These are phyloP conservation scores for Gambelia wislizenii DNA, from an alignment of 2,797 vertebrate genomes.

Conservation along the genomic window DNA sequence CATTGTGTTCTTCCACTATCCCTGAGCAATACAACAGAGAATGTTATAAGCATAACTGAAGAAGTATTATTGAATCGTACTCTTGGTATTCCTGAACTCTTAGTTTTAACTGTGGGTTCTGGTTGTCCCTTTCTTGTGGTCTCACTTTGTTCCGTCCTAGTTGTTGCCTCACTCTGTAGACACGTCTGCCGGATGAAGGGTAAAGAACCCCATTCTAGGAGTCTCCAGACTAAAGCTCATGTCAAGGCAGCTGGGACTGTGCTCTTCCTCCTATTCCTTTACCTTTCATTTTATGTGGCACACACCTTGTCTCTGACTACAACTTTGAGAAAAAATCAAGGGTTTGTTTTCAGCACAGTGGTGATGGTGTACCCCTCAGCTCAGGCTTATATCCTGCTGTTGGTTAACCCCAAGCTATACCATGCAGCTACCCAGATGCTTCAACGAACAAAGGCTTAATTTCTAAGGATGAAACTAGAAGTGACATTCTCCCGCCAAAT, in stretches of 20 bases:
- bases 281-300: neutral
- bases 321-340: neutral
- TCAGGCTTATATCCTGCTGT: neutral
- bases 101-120: neutral
- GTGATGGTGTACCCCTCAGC: neutral
- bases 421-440: neutral
- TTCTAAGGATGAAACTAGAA: neutral
- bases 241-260: neutral
- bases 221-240: neutral
- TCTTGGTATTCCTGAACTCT: neutral
- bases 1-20: neutral
- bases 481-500: neutral
- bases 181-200: neutral
- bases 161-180: neutral
- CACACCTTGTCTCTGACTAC: neutral
- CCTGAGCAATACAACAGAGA: neutral
- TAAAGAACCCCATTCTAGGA: neutral
- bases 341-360: no score
- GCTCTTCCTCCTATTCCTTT: neutral
- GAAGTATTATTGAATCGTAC: fast-evolving
- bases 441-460: neutral
- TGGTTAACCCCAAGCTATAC: neutral
- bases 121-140: neutral
- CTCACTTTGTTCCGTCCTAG: neutral
- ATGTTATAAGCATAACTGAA: neutral